phyloP scores from a whole-genome alignment of 1,140 invertebrate species.

The Harpegnathos saltator region DNA sequence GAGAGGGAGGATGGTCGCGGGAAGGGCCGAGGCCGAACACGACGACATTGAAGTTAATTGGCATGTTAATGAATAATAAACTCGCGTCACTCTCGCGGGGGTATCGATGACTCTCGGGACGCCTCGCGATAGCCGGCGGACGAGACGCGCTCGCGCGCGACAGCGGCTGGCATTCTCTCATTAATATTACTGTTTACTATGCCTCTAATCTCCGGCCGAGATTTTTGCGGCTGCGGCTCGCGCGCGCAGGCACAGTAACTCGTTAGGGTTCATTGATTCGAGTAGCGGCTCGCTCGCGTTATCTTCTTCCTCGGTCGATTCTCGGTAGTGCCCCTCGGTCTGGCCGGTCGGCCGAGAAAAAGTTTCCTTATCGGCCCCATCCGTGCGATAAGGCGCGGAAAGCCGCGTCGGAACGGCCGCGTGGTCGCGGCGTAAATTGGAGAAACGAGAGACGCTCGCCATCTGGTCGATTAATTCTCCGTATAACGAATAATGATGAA shows the following conservation, averaged over 20 bases:
- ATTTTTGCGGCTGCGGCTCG: conserved; percentile 65
- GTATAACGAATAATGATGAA: conserved; percentile 45
- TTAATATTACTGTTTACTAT: conserved; percentile 83
- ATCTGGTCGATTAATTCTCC: conserved; percentile 51
- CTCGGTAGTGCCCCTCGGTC: conserved; percentile 49
- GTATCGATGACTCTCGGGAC: conserved; percentile 67
- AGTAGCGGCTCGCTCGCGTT: conserved; percentile 52
- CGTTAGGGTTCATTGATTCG: conserved; percentile 77
- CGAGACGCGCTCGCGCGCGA: conserved; percentile 54
- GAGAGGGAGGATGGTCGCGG: too few species aligned
- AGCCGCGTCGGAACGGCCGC: conserved; percentile 32
- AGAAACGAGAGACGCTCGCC: conserved; percentile 27
- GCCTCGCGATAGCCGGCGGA: conserved; percentile 67
- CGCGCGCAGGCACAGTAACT: conserved; percentile 51
- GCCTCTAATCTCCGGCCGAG: conserved; percentile 68
- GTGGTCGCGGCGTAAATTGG: conserved; percentile 26
- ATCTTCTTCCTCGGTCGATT: conserved; percentile 67
- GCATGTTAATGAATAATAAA: conserved; percentile 84
- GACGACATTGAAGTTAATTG: conserved; percentile 80
- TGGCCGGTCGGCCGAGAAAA: conserved; percentile 11
- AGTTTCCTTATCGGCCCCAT: conserved; percentile 41
- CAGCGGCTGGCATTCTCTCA: conserved; percentile 78
- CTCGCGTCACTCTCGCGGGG: conserved; percentile 78
- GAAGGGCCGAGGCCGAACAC: conserved; percentile 23
- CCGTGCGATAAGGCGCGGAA: conserved; percentile 27